Evolutionary conservation across 2,113 vertebrate species (phyloP), one percentile per base, ranked within the genome.

Genomic region (Caloenas nicobarica): DNA sequence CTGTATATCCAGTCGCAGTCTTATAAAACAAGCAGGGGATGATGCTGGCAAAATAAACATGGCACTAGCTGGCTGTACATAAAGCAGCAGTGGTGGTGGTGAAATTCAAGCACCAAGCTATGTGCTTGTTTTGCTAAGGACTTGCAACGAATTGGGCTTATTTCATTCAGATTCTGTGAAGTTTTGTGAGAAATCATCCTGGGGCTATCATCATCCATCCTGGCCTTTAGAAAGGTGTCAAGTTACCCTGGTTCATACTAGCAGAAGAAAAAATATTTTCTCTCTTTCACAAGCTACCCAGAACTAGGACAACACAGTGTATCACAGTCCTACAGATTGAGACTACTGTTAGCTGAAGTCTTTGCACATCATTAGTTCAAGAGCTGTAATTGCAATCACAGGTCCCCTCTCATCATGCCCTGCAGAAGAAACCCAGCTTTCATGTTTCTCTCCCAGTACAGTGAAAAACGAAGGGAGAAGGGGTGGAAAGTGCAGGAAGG

Each of bases 61-160:
- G 79, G 69, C 58, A n/a, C 65, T 86, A 80, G 40, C 56, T 94
- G 82, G 54, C 85, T 82, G 71, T 69, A 61, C 62, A 36, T 91
- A 88, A 96, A 92, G 80, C 71, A 93, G 60, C 10, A 2, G 72
- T 7, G 82, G 18, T 40, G 2, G 65, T 87, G 85, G 62, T 72
- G 88, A 78, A 77, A 65, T 92, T 74, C 17, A 60, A 91, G 86
- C 24, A 48, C 81, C 87, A 88, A 94, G 88, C 61, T 81, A 51
- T 88, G 95, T 84, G 91, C 77, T 90, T 81, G 82, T 66, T 89
- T 96, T 93, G 85, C 61, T 90, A 74, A 96, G 77, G 82, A 78
- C 77, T 91, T 51, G 53, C 64, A 50, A 71, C 77, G 88, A 81
- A 84, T 81, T 80, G 64, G 74, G 65, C 64, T 88, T 22, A 56